Base-by-base conservation (phyloP, 2,797 vertebrate genomes). In the Acrossocheilus wenchowensis region DNA sequence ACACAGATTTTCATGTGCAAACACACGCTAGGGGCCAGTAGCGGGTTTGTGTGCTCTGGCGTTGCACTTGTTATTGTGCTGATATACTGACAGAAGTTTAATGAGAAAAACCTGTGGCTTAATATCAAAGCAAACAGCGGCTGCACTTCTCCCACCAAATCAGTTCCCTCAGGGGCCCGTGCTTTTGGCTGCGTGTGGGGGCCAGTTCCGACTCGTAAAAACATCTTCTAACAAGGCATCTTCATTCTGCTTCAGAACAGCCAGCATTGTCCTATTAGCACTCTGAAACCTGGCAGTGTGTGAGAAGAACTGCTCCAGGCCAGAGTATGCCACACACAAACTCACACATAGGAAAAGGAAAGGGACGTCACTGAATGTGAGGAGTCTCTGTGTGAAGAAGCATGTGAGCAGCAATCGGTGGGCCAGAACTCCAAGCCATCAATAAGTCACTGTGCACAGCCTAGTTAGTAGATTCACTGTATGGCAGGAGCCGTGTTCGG, bases 231-330 rank as follows among this genome's bases (percentile, higher is more conserved):
- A 86, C 30, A 86, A 75, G 79, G 68, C 78, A 50, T 86, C 85
- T 81, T 74, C 78, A 74, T 64, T 81, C 43, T n/a, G 78, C 36
- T 71, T 73, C 69, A 81, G 77, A 86, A 64, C 41, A 81, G 78
- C 79, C 85, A 75, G 86, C 74, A 78, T 72, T 89, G 84, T 88
- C 85, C 88, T 86, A 87, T 90, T 88, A 90, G 89, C 89, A 84
- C 87, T 88, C 90, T 90, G 87, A 87, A 90, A 87, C 89, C 90
- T 90, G 90, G 88, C 90, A 91, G 90, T 88, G 72, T 91, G 82
- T 84, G 83, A 86, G 85, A 84, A 89, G 81, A 90, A 91, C 90
- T 91, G 90, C 87, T 87, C 77, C 87, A 91, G 90, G 88, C 90
- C 81, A 90, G 89, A 91, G 87, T 88, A 89, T 90, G 88, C 90